Conservation (phyloP, 2,888 invertebrate species). For the Aromia moschata region DNA sequence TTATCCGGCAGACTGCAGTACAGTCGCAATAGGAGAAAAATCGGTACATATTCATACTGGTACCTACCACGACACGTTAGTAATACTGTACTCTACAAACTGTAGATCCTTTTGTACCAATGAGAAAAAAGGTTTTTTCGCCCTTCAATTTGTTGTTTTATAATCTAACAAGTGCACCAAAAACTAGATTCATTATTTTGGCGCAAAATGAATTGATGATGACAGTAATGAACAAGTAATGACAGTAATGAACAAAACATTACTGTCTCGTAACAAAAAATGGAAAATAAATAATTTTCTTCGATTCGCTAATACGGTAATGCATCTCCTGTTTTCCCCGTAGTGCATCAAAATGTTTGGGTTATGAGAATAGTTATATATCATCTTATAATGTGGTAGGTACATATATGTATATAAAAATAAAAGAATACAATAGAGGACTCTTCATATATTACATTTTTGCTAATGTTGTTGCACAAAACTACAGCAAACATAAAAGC, state of each 20-base stretch:
- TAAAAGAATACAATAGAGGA: slow-evolving; percentile 51
- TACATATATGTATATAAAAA: slow-evolving; percentile 51
- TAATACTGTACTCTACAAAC: no score
- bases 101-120: no score
- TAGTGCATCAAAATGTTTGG: slow-evolving; percentile 50
- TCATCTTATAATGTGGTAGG: slow-evolving; percentile 50
- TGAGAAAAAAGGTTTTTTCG: no score
- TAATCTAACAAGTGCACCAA: no score
- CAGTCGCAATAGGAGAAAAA: not conserved
- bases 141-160: no score
- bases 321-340: slow-evolving; percentile 48
- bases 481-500: slow-evolving; percentile 52
- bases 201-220: no score
- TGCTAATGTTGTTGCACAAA: slow-evolving; percentile 54
- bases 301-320: slow-evolving; percentile 49
- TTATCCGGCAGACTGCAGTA: not conserved
- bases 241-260: no score
- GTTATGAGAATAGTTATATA: slow-evolving; percentile 47
- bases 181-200: no score
- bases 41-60: not conserved
- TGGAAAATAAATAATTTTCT: slow-evolving; percentile 36
- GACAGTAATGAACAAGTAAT: no score
- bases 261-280: not conserved
- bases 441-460: slow-evolving; percentile 54
- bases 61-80: no score